Conservation (phyloP, 1,140 invertebrate genomes). For the Cydia amplana region DNA sequence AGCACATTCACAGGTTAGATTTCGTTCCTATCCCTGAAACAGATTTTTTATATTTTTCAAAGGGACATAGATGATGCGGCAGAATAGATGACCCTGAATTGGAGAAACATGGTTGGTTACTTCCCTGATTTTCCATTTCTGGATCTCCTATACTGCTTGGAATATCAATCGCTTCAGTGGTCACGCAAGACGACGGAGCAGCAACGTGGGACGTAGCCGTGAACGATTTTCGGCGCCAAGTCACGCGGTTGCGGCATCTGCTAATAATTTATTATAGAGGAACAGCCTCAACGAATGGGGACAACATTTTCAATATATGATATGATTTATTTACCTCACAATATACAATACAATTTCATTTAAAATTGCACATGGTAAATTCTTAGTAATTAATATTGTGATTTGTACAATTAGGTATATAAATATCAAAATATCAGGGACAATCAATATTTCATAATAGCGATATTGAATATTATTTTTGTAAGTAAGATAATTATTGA, state of each 20-base stretch:
- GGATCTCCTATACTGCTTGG: conserved; percentile 31
- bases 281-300: conserved; percentile 29
- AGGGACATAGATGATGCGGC: conserved; percentile 16
- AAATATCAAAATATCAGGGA: no score
- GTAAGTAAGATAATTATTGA: not conserved
- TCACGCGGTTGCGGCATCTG: conserved; percentile 53
- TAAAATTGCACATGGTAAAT: no score
- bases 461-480: conserved; percentile 41
- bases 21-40: conserved; percentile 28
- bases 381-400: no score
- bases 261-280: conserved; percentile 52
- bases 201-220: conserved; percentile 39
- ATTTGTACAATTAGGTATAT: no score
- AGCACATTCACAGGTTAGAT: conserved; percentile 70
- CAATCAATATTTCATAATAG: not conserved
- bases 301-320: conserved; percentile 38
- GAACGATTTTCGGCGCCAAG: conserved; percentile 46
- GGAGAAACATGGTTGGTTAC: conserved; percentile 32
- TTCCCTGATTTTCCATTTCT: conserved; percentile 33
- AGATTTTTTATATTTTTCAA: conserved; percentile 12
- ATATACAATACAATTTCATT: no score
- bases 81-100: conserved; percentile 29
- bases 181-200: conserved; percentile 13
- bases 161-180: conserved; percentile 21
- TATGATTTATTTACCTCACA: no score